Evolutionary conservation across 2,113 vertebrate species (phyloP).

Genomic region (Corythaeola cristata): DNA sequence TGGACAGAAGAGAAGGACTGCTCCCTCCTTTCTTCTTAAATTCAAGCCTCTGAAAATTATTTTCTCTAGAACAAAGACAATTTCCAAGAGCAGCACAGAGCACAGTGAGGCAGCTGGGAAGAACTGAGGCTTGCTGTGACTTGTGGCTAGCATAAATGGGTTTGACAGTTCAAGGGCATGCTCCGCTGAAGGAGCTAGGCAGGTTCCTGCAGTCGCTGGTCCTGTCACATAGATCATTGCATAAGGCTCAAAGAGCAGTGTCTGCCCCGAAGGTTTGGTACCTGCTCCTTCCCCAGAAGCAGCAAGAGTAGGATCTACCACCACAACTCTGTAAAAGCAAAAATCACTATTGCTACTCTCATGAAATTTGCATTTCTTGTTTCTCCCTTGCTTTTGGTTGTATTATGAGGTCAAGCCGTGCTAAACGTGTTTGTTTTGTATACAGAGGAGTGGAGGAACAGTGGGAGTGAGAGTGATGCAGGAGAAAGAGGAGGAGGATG

Average conservation of each 20-base stretch:
- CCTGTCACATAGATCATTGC: background rate
- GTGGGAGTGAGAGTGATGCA: background rate
- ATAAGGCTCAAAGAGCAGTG: background rate
- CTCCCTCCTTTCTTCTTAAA: background rate
- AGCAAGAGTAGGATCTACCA: background rate
- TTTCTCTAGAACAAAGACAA: background rate
- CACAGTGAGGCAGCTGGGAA: background rate
- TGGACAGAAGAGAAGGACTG: background rate
- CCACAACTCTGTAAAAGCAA: background rate
- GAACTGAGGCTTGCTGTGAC: background rate
- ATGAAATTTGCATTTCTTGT: background rate
- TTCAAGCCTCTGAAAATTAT: background rate
- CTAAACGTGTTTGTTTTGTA: background rate
- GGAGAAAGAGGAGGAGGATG: background rate
- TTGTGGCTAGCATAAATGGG: too few species aligned
- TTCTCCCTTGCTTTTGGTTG: background rate
- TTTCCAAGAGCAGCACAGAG: background rate
- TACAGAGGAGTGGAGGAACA: background rate
- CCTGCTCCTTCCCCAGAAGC: background rate
- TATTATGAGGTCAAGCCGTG: background rate
- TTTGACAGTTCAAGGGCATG: background rate
- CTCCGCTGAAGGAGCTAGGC: background rate
- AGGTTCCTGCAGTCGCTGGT: background rate
- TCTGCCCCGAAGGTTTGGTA: accelerated
- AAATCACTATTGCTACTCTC: background rate